These are phyloP conservation scores for Rousettus madagascariensis DNA, from an alignment of 2,797 vertebrate species.

Conservation along the genomic window DNA sequence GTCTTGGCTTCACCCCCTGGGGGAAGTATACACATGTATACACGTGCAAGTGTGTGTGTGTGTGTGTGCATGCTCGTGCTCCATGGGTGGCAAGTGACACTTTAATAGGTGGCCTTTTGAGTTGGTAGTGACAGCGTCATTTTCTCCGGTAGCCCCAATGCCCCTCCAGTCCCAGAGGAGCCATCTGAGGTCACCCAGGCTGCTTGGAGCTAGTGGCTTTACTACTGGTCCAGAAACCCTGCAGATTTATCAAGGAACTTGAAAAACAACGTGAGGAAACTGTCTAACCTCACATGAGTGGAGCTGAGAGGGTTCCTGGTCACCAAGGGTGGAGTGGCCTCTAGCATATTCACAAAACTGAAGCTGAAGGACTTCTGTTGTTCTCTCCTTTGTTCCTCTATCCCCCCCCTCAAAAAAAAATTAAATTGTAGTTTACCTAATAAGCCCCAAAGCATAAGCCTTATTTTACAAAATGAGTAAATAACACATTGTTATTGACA, in stretches of 20 bases:
- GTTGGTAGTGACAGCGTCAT: background rate
- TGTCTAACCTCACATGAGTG: background rate
- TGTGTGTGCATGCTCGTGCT: accelerated
- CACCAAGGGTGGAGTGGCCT: background rate
- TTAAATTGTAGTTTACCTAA: background rate
- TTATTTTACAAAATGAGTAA: background rate
- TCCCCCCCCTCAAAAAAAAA: background rate
- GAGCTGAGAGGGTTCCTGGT: background rate
- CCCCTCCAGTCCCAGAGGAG: background rate
- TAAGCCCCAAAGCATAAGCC: background rate
- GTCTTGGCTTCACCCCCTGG: conserved; percentile 66
- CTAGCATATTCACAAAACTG: background rate
- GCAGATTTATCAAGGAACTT: background rate
- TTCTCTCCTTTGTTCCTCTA: background rate
- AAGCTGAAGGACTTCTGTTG: background rate
- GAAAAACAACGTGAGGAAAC: background rate
- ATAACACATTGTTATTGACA: background rate
- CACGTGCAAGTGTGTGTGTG: background rate
- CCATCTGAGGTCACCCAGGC: background rate
- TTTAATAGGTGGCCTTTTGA: background rate
- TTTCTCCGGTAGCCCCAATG: background rate
- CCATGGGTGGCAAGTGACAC: background rate
- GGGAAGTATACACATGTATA: background rate
- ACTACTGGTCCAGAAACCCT: background rate
- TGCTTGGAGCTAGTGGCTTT: background rate